Evolutionary conservation across 2,113 vertebrate species (phyloP).

Genomic region (Thomomys bottae): DNA sequence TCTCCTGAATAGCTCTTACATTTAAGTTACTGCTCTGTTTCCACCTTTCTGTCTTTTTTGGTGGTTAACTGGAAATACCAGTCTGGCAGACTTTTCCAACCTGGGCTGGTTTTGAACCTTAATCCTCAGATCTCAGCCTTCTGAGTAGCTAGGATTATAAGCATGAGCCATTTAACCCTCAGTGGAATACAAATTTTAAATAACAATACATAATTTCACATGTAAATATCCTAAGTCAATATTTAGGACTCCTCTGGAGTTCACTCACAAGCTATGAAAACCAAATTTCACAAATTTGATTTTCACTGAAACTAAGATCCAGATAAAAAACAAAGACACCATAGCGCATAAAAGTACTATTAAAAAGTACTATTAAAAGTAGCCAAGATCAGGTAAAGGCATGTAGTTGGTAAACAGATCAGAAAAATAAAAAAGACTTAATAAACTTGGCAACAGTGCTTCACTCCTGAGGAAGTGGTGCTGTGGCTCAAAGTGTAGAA

Average conservation of each 20-base stretch:
- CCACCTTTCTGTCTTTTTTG: too few relatives aligned
- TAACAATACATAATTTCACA: slow-evolving; percentile 15
- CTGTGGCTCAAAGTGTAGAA: too few relatives aligned
- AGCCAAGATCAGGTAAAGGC: slow-evolving; percentile 40
- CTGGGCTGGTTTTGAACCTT: not conserved
- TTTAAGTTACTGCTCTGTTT: too few relatives aligned
- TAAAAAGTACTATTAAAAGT: slow-evolving; percentile 44
- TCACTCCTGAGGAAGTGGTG: too few relatives aligned
- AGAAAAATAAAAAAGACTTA: not conserved
- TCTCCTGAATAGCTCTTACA: too few relatives aligned
- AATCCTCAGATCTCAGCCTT: not conserved
- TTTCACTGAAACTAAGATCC: slow-evolving; percentile 30
- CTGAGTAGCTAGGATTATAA: not conserved
- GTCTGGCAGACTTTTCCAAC: not conserved
- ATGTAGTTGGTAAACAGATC: not conserved
- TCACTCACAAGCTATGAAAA: too few relatives aligned
- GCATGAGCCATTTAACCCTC: not conserved
- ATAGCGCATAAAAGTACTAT: not conserved
- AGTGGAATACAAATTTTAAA: slow-evolving; percentile 5
- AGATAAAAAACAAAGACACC: slow-evolving; percentile 10
- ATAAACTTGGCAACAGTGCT: not conserved
- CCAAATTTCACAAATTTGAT: not conserved
- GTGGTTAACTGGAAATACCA: too few relatives aligned
- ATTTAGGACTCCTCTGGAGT: not conserved
- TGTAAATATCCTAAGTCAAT: not conserved